phyloP scores from a whole-genome alignment of 2,113 vertebrate species.

The Micronycteris hirsuta region DNA sequence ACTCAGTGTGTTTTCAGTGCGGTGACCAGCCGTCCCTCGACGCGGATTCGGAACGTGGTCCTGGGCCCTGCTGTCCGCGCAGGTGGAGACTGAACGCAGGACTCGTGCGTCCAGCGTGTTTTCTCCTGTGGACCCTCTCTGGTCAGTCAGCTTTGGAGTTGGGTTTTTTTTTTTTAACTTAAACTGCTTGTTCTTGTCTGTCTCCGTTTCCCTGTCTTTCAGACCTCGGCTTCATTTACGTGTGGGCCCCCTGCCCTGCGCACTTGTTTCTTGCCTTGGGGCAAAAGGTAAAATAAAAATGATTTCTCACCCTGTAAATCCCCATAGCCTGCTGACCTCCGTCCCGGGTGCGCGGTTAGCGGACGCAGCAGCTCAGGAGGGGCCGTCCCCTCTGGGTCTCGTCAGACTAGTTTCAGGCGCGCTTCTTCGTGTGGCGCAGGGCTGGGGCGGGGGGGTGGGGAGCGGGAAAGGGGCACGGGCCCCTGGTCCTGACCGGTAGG shows the following conservation, averaged over 20 bases:
- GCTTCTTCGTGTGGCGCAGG: rapidly evolving
- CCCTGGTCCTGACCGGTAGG: too few relatives aligned
- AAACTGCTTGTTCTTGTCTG: not conserved
- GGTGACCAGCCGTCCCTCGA: not conserved
- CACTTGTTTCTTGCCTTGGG: not conserved
- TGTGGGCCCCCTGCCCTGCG: too few relatives aligned
- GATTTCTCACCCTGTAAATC: not conserved
- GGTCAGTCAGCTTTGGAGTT: not conserved
- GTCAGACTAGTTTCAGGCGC: rapidly evolving
- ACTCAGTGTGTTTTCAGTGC: not conserved
- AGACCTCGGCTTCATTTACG: not conserved
- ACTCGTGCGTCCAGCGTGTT: rapidly evolving
- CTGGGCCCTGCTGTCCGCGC: rapidly evolving
- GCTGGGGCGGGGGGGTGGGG: too few relatives aligned
- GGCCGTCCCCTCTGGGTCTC: not conserved
- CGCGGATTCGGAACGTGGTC: rapidly evolving
- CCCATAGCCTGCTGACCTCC: not conserved
- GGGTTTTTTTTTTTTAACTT: not conserved
- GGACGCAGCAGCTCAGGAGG: rapidly evolving
- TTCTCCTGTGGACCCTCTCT: not conserved
- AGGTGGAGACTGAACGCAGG: rapidly evolving
- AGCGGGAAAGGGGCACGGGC: too few relatives aligned
- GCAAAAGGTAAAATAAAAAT: not conserved
- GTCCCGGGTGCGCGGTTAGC: not conserved
- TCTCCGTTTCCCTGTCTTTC: not conserved